phyloP scores from a whole-genome alignment of 2,797 vertebrate genomes.

The Potorous gilbertii region DNA sequence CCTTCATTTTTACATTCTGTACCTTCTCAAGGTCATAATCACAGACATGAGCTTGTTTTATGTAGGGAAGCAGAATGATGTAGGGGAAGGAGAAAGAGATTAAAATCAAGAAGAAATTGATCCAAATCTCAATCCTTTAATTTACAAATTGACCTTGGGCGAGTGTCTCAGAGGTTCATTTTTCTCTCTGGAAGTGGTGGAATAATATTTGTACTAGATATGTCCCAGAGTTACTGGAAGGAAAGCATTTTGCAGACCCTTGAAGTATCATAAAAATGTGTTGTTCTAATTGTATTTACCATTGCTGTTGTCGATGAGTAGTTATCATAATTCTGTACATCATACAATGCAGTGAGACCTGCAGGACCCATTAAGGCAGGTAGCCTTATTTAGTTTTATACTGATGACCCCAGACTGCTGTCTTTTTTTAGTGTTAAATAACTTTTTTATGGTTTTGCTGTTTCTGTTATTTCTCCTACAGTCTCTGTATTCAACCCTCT shows the following conservation, averaged over 20 bases:
- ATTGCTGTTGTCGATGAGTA: background rate
- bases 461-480: conserved; percentile 11
- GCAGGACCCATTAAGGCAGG: background rate
- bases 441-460: conserved; percentile 11
- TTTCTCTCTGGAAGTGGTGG: background rate
- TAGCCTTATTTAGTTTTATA: background rate
- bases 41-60: background rate
- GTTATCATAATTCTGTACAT: background rate
- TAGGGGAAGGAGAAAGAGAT: background rate
- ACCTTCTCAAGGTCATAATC: background rate
- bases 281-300: background rate
- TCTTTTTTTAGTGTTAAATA: background rate
- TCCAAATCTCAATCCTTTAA: background rate
- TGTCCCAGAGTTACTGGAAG: background rate
- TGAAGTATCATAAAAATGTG: background rate
- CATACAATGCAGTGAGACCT: background rate
- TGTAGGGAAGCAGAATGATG: background rate
- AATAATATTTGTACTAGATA: background rate
- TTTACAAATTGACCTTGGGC: background rate
- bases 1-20: background rate
- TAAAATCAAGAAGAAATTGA: background rate
- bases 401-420: background rate
- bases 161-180: background rate
- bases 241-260: background rate
- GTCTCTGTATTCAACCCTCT: background rate